phyloP scores from a whole-genome alignment of 2,888 invertebrate species.

The Strigamia transsilvanica region DNA sequence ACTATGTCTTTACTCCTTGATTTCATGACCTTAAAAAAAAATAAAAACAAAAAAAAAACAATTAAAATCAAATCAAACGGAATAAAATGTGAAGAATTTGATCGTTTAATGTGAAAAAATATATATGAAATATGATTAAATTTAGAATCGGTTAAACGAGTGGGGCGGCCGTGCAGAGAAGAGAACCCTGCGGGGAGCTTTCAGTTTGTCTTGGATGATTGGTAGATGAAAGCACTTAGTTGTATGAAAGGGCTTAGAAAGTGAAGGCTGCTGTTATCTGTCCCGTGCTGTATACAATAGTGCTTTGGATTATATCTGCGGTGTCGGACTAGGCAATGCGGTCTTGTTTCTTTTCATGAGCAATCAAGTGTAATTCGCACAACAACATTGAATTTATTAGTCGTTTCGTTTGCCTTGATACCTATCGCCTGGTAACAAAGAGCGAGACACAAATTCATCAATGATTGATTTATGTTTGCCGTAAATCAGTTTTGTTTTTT shows the following conservation, averaged over 20 bases:
- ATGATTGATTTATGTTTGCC: no score
- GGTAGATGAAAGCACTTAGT: constrained; percentile 22
- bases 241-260: constrained; percentile 18
- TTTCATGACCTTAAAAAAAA: constrained; percentile 55
- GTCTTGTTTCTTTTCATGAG: constrained; percentile 20
- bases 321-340: neutral
- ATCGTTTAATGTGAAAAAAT: neutral
- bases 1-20: constrained; percentile 56
- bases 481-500: no score
- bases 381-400: neutral
- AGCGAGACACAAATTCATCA: no score
- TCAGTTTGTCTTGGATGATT: neutral
- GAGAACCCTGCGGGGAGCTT: constrained; percentile 22
- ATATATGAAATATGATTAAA: neutral
- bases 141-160: neutral
- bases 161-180: neutral
- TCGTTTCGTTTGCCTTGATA: neutral
- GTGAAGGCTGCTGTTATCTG: neutral
- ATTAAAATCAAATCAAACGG: no score
- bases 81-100: no score
- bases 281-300: neutral
- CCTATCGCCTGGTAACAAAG: neutral
- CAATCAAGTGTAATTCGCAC: constrained; percentile 18
- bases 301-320: neutral
- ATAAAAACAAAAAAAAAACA: constrained; percentile 20